phyloP scores from a whole-genome alignment of 2,797 vertebrate species.

The Rhyacichthys aspro region DNA sequence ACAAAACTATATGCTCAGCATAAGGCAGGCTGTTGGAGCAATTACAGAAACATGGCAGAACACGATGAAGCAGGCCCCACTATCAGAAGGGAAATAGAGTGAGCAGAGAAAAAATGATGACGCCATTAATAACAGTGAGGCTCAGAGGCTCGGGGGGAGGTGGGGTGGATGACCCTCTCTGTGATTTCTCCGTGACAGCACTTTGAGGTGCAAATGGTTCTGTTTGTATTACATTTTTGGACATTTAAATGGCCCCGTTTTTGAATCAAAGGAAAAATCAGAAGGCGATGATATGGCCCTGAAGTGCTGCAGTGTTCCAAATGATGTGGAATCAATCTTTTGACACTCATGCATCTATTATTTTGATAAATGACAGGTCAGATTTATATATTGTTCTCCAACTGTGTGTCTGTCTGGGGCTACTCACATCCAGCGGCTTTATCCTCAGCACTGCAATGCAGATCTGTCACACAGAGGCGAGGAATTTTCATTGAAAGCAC shows the following conservation, averaged over 20 bases:
- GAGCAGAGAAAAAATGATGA: conserved; percentile 79
- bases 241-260: conserved; percentile 60
- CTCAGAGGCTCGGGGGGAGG: conserved; percentile 53
- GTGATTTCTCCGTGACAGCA: conserved; percentile 75
- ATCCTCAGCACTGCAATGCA: conserved; percentile 80
- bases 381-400: conserved; percentile 14
- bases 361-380: conserved; percentile 56
- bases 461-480: conserved; percentile 68
- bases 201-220: conserved; percentile 73
- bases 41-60: conserved; percentile 82
- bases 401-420: conserved; percentile 26
- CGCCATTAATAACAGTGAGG: conserved; percentile 75
- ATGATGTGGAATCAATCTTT: conserved; percentile 46
- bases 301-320: conserved; percentile 25
- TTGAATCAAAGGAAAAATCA: conserved; percentile 36
- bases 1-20: conserved; percentile 75
- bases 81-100: conserved; percentile 79
- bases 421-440: conserved; percentile 44
- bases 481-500: conserved; percentile 61
- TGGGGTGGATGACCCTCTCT: conserved; percentile 70
- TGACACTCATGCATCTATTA: conserved; percentile 53
- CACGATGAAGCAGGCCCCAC: conserved; percentile 71
- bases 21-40: conserved; percentile 79
- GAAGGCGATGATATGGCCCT: conserved; percentile 9
- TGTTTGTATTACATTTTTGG: conserved; percentile 61